phyloP scores from a whole-genome alignment of 2,113 vertebrate genomes.

The Vulpes ferrilata region DNA sequence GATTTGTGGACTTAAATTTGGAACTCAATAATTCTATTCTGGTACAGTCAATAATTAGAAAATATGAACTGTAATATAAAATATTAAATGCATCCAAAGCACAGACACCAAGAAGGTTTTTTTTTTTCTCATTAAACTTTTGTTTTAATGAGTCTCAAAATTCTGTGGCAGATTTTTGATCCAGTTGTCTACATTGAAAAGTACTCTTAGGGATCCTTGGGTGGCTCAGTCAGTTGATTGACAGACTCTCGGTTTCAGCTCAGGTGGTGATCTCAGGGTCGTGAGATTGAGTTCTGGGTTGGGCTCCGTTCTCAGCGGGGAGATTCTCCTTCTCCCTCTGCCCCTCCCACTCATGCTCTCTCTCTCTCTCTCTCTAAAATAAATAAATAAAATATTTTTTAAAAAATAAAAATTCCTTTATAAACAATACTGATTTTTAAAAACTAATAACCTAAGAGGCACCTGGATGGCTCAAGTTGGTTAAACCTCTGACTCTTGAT shows the following conservation, averaged over 20 bases:
- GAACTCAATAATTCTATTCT: constrained; percentile 19
- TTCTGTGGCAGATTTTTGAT: not conserved
- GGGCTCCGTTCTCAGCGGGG: no score
- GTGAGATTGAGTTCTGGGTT: no score
- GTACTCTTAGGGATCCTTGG: not conserved
- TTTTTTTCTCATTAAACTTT: not conserved
- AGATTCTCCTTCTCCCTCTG: no score
- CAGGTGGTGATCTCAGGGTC: not conserved
- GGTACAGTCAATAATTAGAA: not conserved
- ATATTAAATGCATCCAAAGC: not conserved
- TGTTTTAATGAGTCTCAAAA: not conserved
- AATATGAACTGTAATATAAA: not conserved
- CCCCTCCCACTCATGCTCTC: no score
- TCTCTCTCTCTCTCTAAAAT: no score
- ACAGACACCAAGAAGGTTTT: not conserved
- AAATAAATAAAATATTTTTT: not conserved
- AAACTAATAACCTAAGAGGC: not conserved
- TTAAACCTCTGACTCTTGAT: not conserved
- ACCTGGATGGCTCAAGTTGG: no score
- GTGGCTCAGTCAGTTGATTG: not conserved
- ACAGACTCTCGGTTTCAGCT: not conserved
- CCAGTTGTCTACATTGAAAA: not conserved
- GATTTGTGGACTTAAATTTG: not conserved
- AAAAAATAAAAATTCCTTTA: not conserved
- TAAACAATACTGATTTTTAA: not conserved